A percentile compares a stretch with the other conserved stretches of the same genome.
phyloP scores from a whole-genome alignment of 2,797 vertebrate species.

The Botia almorhae region DNA sequence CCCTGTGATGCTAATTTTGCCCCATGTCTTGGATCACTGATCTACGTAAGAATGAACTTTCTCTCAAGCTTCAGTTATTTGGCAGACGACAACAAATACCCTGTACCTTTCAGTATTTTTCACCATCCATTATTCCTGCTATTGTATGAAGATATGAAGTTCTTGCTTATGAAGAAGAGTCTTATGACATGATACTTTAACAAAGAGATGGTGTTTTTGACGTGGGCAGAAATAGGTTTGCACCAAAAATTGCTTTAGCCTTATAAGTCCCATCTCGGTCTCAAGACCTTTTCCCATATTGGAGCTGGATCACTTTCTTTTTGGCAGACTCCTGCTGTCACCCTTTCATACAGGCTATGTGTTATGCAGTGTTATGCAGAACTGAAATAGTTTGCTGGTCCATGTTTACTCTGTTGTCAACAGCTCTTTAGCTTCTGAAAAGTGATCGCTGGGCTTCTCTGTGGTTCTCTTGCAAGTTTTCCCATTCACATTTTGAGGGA shows the following conservation, averaged over 20 bases:
- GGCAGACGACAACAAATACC: neutral
- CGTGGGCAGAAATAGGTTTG: slow-evolving; percentile 16
- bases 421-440: neutral
- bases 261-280: neutral
- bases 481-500: slow-evolving; percentile 29
- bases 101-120: neutral
- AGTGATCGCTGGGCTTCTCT: slow-evolving; percentile 5
- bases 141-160: slow-evolving; percentile 5
- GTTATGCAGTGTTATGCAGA: slow-evolving; percentile 1
- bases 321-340: slow-evolving; percentile 19
- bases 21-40: neutral
- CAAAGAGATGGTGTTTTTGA: neutral
- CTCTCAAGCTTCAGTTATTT: slow-evolving; percentile 1
- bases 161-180: neutral
- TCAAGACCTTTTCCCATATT: neutral
- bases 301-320: neutral
- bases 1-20: neutral
- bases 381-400: slow-evolving; percentile 14
- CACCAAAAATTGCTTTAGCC: slow-evolving; percentile 1
- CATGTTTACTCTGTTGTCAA: slow-evolving; percentile 13
- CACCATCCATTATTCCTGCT: neutral
- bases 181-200: neutral
- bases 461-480: neutral
- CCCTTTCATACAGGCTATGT: neutral
- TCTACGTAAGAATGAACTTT: slow-evolving; percentile 19